Percentiles rank a stretch among this genome's conserved stretches.
Conservation (phyloP, 53 echinoderm and acorn worm genomes). For the Holothuria leucospilota region DNA sequence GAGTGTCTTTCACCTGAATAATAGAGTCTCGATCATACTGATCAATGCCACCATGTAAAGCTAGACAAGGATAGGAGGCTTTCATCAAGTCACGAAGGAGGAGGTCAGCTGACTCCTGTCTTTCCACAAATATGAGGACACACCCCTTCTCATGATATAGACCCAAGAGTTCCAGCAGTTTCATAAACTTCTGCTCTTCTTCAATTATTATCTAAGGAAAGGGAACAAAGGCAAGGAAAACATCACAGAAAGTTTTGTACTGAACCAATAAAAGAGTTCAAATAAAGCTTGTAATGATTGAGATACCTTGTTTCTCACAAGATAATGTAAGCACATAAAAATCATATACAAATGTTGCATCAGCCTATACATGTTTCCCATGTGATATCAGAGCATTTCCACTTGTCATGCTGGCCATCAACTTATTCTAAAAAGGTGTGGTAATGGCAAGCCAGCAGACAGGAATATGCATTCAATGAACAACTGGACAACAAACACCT, state of each 20-base stretch:
- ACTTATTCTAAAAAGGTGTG: no score
- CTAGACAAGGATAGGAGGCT: conserved; percentile 85
- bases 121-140: conserved; percentile 94
- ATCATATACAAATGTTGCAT: no score
- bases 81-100: conserved; percentile 90
- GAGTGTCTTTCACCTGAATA: conserved; percentile 70
- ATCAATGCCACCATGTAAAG: conserved; percentile 95
- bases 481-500: no score
- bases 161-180: conserved; percentile 87
- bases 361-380: no score
- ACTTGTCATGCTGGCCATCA: no score
- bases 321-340: no score
- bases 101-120: conserved; percentile 94
- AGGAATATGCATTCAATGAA: no score
- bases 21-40: conserved; percentile 98
- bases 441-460: no score
- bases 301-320: no score
- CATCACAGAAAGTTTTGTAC: not conserved
- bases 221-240: not conserved
- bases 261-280: no score
- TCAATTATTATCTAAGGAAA: conserved; percentile 77
- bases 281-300: no score
- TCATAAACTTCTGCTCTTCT: conserved; percentile 97
- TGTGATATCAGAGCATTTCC: no score
- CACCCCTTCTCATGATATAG: conserved; percentile 83